These are phyloP conservation scores for Monochamus alternatus DNA, from an alignment of 2,888 invertebrate genomes.

Conservation along the genomic window DNA sequence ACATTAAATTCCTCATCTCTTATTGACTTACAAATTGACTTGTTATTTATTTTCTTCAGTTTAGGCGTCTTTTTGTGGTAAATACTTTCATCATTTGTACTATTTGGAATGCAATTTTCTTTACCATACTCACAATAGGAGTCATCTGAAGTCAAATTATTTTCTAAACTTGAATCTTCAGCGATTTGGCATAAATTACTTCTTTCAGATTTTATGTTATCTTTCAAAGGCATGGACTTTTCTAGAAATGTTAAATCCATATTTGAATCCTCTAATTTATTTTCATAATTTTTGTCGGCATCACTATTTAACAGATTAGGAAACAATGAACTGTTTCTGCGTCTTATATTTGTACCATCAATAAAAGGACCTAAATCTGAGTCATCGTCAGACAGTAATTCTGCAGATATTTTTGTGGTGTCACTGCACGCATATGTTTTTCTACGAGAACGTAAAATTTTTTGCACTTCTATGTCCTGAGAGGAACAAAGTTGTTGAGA, in stretches of 20 bases:
- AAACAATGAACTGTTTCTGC: neutral
- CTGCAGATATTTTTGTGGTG: constrained; percentile 35
- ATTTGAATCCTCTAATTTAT: constrained; percentile 12
- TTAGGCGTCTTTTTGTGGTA: constrained; percentile 42
- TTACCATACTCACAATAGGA: neutral
- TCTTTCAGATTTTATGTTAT: neutral
- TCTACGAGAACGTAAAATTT: constrained; percentile 29
- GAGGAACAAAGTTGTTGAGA: constrained; percentile 32
- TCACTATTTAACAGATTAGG: neutral
- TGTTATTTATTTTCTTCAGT: constrained; percentile 10
- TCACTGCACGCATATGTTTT: constrained; percentile 1
- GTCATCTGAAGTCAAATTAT: constrained; percentile 1
- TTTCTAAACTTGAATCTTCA: constrained; percentile 26
- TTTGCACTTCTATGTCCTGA: constrained; percentile 42
- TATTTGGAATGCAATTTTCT: constrained; percentile 29
- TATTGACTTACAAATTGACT: neutral
- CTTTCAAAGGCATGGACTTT: neutral
- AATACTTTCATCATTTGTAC: constrained; percentile 16
- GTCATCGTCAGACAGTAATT: constrained; percentile 51
- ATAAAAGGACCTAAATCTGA: constrained; percentile 51
- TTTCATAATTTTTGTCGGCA: neutral
- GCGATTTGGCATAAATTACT: neutral
- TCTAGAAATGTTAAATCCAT: constrained; percentile 15
- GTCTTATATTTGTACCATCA: constrained; percentile 33
- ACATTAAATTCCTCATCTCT: constrained; percentile 19